A percentile compares a stretch with the other conserved stretches of the same genome.
Evolutionary conservation across 2,113 vertebrate genomes (phyloP).

Genomic region (Pollachius pollachius): DNA sequence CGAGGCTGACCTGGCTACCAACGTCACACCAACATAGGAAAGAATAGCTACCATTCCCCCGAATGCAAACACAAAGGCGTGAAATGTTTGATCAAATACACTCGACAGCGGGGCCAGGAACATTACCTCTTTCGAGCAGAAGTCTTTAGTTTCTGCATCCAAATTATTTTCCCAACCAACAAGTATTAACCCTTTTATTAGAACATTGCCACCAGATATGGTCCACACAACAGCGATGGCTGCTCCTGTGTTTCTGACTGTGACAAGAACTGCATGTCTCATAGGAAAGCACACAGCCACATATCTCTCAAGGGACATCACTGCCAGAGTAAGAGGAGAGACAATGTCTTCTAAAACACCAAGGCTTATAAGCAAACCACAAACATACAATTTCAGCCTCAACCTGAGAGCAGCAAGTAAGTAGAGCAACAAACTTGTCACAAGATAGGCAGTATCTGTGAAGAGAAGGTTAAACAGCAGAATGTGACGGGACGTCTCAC

Average conservation of each 20-base stretch:
- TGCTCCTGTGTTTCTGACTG: constrained; percentile 30
- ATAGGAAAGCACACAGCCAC: constrained; percentile 46
- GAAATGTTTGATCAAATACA: constrained; percentile 16
- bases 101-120: neutral
- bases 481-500: constrained; percentile 43
- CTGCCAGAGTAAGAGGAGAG: constrained; percentile 56
- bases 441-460: constrained; percentile 45
- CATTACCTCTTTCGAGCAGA: neutral
- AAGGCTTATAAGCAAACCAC: constrained; percentile 23
- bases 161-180: neutral
- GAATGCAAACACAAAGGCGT: constrained; percentile 31
- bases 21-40: constrained; percentile 46
- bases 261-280: constrained; percentile 39
- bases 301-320: constrained; percentile 66
- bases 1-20: constrained; percentile 39
- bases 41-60: constrained; percentile 30
- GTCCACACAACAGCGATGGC: constrained; percentile 43
- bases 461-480: constrained; percentile 53
- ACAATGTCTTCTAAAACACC: neutral
- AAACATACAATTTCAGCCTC: constrained; percentile 12
- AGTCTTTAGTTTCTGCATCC: neutral
- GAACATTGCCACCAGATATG: constrained; percentile 23
- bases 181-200: constrained; percentile 11
- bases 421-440: constrained; percentile 30
- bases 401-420: neutral